Conservation (phyloP, 2,888 invertebrate genomes). For the Agelastica alni region DNA sequence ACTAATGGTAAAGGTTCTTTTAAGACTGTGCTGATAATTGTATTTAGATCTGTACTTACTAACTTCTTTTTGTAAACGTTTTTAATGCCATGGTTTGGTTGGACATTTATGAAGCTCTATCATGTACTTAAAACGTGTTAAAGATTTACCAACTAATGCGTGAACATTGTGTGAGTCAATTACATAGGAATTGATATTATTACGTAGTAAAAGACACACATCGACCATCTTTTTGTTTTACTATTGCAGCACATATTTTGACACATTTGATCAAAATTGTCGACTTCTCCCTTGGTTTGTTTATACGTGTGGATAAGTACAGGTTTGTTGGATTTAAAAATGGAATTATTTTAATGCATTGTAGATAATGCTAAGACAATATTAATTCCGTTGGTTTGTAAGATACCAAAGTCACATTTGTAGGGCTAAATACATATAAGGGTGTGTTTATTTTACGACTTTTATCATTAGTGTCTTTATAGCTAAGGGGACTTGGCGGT, state of each 20-base stretch:
- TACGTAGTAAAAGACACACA: slow-evolving; percentile 15
- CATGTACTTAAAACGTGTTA: background rate
- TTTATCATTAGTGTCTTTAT: no score
- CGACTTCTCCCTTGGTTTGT: slow-evolving; percentile 24
- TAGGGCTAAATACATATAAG: background rate
- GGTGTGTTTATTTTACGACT: background rate
- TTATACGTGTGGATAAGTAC: background rate
- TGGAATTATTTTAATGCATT: background rate
- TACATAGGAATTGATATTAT: slow-evolving; percentile 21
- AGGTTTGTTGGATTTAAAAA: background rate
- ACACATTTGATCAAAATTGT: slow-evolving; percentile 21
- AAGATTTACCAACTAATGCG: background rate
- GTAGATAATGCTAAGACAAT: background rate
- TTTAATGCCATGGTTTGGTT: background rate
- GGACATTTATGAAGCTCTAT: background rate
- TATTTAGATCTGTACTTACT: background rate
- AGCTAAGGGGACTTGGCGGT: no score
- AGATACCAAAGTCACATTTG: background rate
- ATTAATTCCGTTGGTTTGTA: background rate
- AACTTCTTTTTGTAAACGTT: no score
- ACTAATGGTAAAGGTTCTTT: no score
- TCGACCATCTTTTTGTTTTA: slow-evolving; percentile 19
- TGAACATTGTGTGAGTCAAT: background rate
- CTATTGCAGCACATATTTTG: slow-evolving; percentile 12
- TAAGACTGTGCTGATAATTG: background rate